Evolutionary conservation across 1,140 invertebrate genomes (phyloP), one percentile per base, ranked within the genome.

Genomic region (Pinna nobilis): DNA sequence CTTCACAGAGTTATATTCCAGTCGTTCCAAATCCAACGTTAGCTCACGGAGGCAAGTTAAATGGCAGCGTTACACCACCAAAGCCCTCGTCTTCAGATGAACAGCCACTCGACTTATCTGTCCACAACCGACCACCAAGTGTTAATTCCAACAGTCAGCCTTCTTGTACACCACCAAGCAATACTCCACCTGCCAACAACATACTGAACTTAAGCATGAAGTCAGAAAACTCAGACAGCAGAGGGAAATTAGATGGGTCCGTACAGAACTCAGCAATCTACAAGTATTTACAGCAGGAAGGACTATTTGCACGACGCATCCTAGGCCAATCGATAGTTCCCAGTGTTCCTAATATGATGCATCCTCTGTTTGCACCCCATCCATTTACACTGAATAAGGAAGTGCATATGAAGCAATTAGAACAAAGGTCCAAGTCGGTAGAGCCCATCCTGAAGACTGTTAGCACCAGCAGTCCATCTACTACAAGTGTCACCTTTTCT

Each of bases 91-190:
- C 39, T 33, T 35, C 69, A 23, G 74, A 70, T 23, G 84, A 83
- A 41, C 75, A 96, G 86, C 96, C 96, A 0, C 87, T 98, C 25
- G 96, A 98, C 90, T 90, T 98, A 57, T 96, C 95, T 3, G 94
- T 95, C 2, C 96, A 50, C 60, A 50, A 95, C 76, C 77, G 64
- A 71, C 53, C 74, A 35, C 93, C 79, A 20, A 80, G 82, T 1
- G 77, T 79, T 25, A 82, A 85, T 71, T 77, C 81, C 25, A 74
- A 79, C 28, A 79, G 81, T 61, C 57, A 63, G 0, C 76, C 77
- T 20, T 44, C 59, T 25, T 39, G 35, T 25, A 82, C 77, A 53
- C 55, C 64, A 1, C 75, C 57, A 23, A 41, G 63, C 18, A 41
- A 93, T 77, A 91, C 91, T 33, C 67, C 53, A 50, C 23, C 59